Evolutionary conservation across 2,113 vertebrate genomes (phyloP).

Genomic region (Lonchura striata): DNA sequence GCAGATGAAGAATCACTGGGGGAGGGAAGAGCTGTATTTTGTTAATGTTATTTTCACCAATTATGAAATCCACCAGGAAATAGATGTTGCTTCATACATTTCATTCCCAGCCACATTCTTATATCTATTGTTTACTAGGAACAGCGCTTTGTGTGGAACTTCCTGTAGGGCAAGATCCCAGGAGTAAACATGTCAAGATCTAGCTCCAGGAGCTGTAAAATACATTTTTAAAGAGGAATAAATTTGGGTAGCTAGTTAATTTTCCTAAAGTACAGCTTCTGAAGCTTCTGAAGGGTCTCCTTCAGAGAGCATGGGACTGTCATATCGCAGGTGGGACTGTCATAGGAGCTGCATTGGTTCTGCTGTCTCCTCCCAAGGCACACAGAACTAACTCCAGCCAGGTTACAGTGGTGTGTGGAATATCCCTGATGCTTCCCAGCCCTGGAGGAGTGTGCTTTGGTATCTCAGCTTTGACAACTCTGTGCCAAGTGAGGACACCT

Average conservation of each 20-base stretch:
- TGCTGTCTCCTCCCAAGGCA: neutral
- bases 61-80: conserved; percentile 17
- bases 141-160: accelerated
- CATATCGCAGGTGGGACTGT: neutral
- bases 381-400: neutral
- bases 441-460: neutral
- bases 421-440: neutral
- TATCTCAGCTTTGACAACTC: neutral
- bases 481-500: neutral
- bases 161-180: neutral
- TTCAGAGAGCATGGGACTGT: neutral
- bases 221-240: neutral
- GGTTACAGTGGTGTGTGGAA: neutral
- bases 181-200: neutral
- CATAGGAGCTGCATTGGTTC: neutral
- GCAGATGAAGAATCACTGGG: neutral
- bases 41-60: neutral
- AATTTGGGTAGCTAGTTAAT: neutral
- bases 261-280: neutral
- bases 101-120: neutral
- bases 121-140: neutral
- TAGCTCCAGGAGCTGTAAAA: neutral
- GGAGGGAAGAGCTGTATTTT: neutral
- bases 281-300: neutral
- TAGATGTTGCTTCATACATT: neutral